Evolutionary conservation across 1,140 invertebrate genomes (phyloP), one percentile per base, ranked within the genome.

Genomic region (Macrotrachela quadricornifera): DNA sequence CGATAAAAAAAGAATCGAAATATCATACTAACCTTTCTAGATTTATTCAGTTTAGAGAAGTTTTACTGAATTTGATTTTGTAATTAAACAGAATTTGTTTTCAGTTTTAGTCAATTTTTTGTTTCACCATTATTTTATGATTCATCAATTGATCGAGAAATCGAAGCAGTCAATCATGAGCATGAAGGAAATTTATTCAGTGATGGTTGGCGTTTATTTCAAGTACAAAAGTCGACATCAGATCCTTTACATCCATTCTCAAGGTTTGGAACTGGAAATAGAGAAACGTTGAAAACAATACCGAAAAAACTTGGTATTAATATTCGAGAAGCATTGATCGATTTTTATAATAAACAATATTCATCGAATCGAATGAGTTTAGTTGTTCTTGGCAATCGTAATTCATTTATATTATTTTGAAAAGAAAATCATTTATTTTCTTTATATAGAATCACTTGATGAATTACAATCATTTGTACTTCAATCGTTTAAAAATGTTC

Each of bases 161-260:
- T 96, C 14, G 88, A 85, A 72, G 90, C 90, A 18, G 86, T 96
- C 0, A 78, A 95, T 72, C 88, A 83, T 0, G 91, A 97, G 64
- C 84, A 95, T 67, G 82, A 87, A 60, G 92, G 94, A 70, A 96
- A 95, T 73, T 62, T 86, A 14, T 77, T 79, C 1, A 82, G 75
- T 60, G 88, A 96, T 71, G 68, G 74, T 0, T 92, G 87, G 87
- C 72, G 88, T 47, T 65, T 84, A 14, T 76, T 80, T 66, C 87
- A 91, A 69, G 69, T 96, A 8, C 83, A 92, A 59, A 81, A 82
- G 60, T 78, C 79, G 48, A 77, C 81, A 1, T 75, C 79, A 0
- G 75, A 81, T 59, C 71, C 77, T 0, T 69, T 73, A 42, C 88
- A 95, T 75, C 77, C 83, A 0, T 92, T 78, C 66, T 79, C 77